Evolutionary conservation across 2,888 invertebrate genomes (phyloP), one percentile per base, ranked within the genome.

Genomic region (Liposcelis brunnea): DNA sequence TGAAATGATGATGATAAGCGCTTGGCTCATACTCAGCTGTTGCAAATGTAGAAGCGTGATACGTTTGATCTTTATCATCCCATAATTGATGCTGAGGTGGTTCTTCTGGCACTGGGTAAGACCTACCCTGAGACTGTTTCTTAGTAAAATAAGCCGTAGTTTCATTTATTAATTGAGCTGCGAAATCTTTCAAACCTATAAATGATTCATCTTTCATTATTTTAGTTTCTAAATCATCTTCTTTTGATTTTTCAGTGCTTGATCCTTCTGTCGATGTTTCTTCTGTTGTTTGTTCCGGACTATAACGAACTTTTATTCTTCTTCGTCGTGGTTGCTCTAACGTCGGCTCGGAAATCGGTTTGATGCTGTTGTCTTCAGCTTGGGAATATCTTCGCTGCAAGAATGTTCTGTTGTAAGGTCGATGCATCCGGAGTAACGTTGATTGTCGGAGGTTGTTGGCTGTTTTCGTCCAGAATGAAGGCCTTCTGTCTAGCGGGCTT

Each of bases 21-120:
- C 19, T 16, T 10, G 40, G 40, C 16, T 40, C 40, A 11, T 40
- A 40, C 10, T 40, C 40, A 5, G 21, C 19, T 7, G 19, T 21
- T 7, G 40, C 21, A 11, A 19, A 40, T 10, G 19, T 40, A 18
- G 40, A 40, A 3, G 40, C 40, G 40, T 40, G 40, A 21, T 40
- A 40, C 19, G 40, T 21, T 11, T 40, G 40, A 19, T 40, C 40
- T 19, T 40, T 40, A 21, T 40, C 40, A 18, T 40, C 40, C 40
- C 40, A 40, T 5, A 40, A 18, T 18, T 40, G 40, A 16, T 40
- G 40, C 16, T 14, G 15, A 5, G 40, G 15, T 5, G 16, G 19
- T 18, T 40, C 40, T 6, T 19, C 19, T 10, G 37, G 8, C 19
- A 16, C 40, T 6, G 40, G 40, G 19, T 40, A 40, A 3, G 40